These are phyloP conservation scores for Peromyscus polionotus DNA, from an alignment of 2,113 vertebrate genomes.

Conservation along the genomic window DNA sequence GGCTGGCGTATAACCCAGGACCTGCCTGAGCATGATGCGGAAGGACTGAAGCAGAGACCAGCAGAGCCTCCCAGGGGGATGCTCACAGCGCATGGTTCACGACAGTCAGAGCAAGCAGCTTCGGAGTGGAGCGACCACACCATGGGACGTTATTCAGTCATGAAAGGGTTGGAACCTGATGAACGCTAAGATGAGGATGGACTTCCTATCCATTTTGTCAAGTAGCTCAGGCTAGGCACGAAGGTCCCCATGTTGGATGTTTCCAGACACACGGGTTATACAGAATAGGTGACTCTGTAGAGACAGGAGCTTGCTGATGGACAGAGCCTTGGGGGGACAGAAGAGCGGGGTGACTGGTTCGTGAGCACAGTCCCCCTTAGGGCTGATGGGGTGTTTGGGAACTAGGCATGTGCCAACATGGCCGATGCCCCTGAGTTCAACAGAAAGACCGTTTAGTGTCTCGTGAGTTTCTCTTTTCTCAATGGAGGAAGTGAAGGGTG, in stretches of 20 bases:
- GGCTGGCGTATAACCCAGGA: rapidly evolving
- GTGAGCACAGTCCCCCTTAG: not conserved
- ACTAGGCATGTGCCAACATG: rapidly evolving
- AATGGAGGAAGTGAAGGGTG: rapidly evolving
- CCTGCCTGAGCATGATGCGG: rapidly evolving
- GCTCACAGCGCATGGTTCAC: rapidly evolving
- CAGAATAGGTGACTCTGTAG: not conserved
- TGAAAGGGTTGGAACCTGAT: rapidly evolving
- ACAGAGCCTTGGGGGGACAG: not conserved
- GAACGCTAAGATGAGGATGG: rapidly evolving
- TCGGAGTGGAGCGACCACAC: rapidly evolving
- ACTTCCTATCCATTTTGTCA: rapidly evolving
- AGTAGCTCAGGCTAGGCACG: not conserved
- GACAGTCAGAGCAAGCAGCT: rapidly evolving
- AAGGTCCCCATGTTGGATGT: too few species aligned
- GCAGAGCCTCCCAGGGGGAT: rapidly evolving
- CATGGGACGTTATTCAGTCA: rapidly evolving
- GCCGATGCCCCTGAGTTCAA: rapidly evolving
- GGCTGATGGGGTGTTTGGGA: not conserved
- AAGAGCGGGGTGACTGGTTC: rapidly evolving
- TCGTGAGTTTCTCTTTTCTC: not conserved
- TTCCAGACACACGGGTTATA: rapidly evolving
- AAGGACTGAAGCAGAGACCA: not conserved
- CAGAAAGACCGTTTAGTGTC: too few species aligned
- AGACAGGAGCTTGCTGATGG: not conserved